Evolutionary conservation across 2,888 invertebrate genomes (phyloP), one percentile per base, ranked within the genome.

Genomic region (Cheilosia grossa): DNA sequence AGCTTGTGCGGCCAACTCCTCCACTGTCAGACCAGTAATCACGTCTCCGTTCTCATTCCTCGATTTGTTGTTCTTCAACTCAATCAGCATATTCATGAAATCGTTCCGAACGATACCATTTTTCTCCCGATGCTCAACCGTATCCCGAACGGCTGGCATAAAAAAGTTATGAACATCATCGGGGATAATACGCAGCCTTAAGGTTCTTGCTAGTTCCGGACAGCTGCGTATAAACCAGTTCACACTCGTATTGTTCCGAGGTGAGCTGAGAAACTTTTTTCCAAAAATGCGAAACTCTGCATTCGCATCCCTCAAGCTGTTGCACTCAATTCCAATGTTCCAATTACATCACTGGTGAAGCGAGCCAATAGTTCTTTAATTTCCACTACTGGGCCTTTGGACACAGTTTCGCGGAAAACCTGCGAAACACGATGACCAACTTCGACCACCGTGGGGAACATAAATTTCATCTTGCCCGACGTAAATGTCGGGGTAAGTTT

Each of bases 271-370:
- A 0, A 87, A 86, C 67, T 88, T 88, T 9, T 87, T 86, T 3
- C 91, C 91, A 81, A 89, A 88, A 1, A 87, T 70, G 33, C 91
- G 89, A 81, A 93, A 93, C 70, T 91, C 89, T 0, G 91, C 89
- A 44, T 92, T 87, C 0, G 91, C 90, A 88, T 93, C 89, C 37
- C 89, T 89, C 44, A 93, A 88, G 19, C 92, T 92, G 66, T 93
- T 92, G 85, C 92, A 91, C 40, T 93, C 92, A 7, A 93, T 89
- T 4, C 93, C 93, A 87, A 92, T 6, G 89, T 90, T 15, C 93
- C 93, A 63, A 93, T 93, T 0, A 93, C 92, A 87, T 93, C 93
- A 9, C 92, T 93, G 15, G 93, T 93, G 82, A 91, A 93, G 19
- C 92, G 90, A 0, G 92, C 92, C 49, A 92, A 87, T 1, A 92